Evolutionary conservation across 2,113 vertebrate genomes (phyloP), one percentile per base, ranked within the genome.

Genomic region (Apteryx owenii): DNA sequence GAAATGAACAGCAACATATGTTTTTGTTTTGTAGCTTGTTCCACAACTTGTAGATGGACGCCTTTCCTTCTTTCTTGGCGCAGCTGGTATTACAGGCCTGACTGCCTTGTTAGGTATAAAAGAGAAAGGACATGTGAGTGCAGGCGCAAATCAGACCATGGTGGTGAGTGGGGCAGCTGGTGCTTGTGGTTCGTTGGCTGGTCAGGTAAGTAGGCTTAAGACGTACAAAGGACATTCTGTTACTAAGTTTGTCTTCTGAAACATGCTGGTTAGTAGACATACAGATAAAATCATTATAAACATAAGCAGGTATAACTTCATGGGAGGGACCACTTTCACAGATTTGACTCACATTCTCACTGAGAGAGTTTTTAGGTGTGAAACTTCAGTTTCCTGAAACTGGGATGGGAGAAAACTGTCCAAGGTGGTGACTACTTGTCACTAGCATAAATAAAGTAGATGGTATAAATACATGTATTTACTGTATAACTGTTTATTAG

Each of bases 81-180:
- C 98, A 38, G 98, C 99, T 48, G 99, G 99, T 60, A 98, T 99
- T 86, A 98, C 99, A 7, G 99, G 99, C 5, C 98, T 99, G 93
- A 99, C 99, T 0, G 98, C 99, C 16, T 97, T 99, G 66, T 33
- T 99, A 51, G 99, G 99, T 4, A 64, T 99, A 69, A 98, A 98
- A 94, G 99, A 99, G 96, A 99, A 99, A 53, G 99, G 99, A 94
- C 98, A 99, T 1, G 92, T 99, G 97, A 97, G 90, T n/a, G 94
- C 61, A 19, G 99, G 99, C 54, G 97, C 98, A 38, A 98, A 98
- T 79, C 99, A 99, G 97, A 99, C 99, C 5, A 98, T 99, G 99
- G 99, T 99, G 93, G 98, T 99, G 92, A 99, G 99, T 13, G 99
- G 99, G 4, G 99, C 99, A 11, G 99, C 99, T 3, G 99, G 99